These are phyloP conservation scores for Drosophila ambigua DNA, from an alignment of 1,140 invertebrate genomes.

Conservation along the genomic window DNA sequence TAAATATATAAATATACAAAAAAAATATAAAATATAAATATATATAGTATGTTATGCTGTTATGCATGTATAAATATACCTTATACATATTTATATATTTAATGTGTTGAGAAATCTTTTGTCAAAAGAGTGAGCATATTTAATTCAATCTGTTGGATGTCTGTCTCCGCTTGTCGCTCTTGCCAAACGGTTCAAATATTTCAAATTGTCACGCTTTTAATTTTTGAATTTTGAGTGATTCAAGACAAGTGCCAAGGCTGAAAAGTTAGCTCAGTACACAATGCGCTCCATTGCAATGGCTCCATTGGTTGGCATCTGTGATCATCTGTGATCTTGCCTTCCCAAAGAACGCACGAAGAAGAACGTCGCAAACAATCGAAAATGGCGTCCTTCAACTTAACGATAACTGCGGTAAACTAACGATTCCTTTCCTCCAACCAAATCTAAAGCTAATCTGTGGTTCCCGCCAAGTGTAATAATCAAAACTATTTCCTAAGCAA, in stretches of 20 bases:
- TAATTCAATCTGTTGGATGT: conserved; percentile 35
- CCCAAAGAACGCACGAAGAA: too few relatives aligned
- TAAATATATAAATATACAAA: background rate
- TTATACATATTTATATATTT: conserved; percentile 27
- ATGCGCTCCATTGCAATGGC: too few relatives aligned
- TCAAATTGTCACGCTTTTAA: conserved; percentile 8
- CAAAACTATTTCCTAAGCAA: too few relatives aligned
- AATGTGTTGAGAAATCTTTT: conserved; percentile 46
- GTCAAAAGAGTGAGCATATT: conserved; percentile 41
- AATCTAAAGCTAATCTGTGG: too few relatives aligned
- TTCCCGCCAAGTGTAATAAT: too few relatives aligned
- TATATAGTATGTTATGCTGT: conserved; percentile 14
- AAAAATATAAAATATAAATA: background rate
- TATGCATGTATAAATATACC: conserved; percentile 20
- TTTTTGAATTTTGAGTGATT: conserved; percentile 16
- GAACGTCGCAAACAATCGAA: background rate
- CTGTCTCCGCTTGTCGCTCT: conserved; percentile 55
- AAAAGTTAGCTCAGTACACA: background rate
- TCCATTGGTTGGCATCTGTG: too few relatives aligned
- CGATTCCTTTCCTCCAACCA: background rate
- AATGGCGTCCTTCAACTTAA: conserved; percentile 57
- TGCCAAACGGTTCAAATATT: conserved; percentile 40
- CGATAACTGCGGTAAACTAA: conserved; percentile 26
- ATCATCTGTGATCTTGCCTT: too few relatives aligned
- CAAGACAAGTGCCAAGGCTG: background rate